Evolutionary conservation across 2,113 vertebrate species (phyloP).

Genomic region (Lynx canadensis): DNA sequence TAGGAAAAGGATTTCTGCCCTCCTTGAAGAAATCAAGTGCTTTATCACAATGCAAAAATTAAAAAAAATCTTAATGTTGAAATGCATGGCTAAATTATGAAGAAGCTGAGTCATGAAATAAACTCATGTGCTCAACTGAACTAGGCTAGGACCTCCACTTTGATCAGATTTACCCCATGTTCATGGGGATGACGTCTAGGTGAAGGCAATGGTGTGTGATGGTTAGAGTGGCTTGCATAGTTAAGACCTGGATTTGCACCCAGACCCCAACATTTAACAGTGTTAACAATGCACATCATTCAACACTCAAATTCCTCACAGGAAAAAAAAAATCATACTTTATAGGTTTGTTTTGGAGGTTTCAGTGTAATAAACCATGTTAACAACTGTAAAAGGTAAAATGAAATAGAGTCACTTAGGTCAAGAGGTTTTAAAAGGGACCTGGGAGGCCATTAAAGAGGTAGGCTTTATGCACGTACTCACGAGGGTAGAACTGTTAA

Average conservation of each 20-base stretch:
- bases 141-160: neutral
- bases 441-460: too few species aligned
- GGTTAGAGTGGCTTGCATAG: neutral
- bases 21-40: neutral
- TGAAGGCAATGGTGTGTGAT: neutral
- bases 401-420: too few species aligned
- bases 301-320: neutral
- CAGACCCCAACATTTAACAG: neutral
- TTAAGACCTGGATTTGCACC: neutral
- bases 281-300: neutral
- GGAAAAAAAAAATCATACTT: neutral
- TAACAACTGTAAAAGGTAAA: neutral
- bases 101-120: neutral
- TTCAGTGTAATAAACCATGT: neutral
- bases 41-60: neutral
- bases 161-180: neutral
- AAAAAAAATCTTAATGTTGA: neutral
- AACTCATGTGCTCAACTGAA: neutral
- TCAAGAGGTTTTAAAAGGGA: too few species aligned
- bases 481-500: too few species aligned
- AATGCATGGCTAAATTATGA: neutral
- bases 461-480: too few species aligned
- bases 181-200: too few species aligned
- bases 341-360: neutral
- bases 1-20: neutral